Percentiles rank a stretch among this genome's conserved stretches.
These are phyloP conservation scores for Drosophila asahinai DNA, from an alignment of 1,140 invertebrate species.

Conservation along the genomic window DNA sequence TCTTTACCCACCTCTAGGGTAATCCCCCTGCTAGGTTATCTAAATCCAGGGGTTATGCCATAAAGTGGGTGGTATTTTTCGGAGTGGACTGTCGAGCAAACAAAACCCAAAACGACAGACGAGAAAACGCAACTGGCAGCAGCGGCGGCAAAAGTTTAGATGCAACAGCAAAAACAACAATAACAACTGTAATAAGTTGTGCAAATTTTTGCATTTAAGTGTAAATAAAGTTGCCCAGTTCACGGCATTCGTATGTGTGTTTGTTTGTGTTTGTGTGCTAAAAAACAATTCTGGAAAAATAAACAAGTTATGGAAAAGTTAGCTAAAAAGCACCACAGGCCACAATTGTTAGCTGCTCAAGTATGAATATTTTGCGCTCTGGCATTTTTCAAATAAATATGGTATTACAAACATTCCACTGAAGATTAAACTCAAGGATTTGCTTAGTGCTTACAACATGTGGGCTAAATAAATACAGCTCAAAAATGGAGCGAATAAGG, in stretches of 20 bases:
- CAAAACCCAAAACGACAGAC: constrained; percentile 53
- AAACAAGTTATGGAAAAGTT: constrained; percentile 66
- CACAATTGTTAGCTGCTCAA: constrained; percentile 53
- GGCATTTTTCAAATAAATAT: constrained; percentile 51
- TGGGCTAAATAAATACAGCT: constrained; percentile 18
- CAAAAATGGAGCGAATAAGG: background rate
- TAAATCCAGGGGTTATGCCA: constrained; percentile 1
- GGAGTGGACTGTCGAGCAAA: constrained; percentile 62
- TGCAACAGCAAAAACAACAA: constrained; percentile 66
- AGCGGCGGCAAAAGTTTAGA: constrained; percentile 70
- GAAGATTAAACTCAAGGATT: constrained; percentile 42
- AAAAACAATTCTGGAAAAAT: constrained; percentile 51
- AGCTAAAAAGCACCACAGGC: constrained; percentile 40
- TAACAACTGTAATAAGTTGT: constrained; percentile 80
- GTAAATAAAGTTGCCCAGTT: constrained; percentile 73
- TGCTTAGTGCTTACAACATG: constrained; percentile 30
- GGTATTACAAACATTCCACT: constrained; percentile 39
- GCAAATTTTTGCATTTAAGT: constrained; percentile 81
- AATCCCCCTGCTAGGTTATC: background rate
- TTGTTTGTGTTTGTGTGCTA: constrained; percentile 25
- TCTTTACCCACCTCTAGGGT: too few relatives aligned
- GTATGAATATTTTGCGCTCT: constrained; percentile 48
- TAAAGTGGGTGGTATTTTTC: constrained; percentile 32
- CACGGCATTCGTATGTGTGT: constrained; percentile 2
- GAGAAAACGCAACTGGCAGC: constrained; percentile 55